These are phyloP conservation scores for Altica lythri DNA, from an alignment of 2,888 invertebrate species.

Conservation along the genomic window DNA sequence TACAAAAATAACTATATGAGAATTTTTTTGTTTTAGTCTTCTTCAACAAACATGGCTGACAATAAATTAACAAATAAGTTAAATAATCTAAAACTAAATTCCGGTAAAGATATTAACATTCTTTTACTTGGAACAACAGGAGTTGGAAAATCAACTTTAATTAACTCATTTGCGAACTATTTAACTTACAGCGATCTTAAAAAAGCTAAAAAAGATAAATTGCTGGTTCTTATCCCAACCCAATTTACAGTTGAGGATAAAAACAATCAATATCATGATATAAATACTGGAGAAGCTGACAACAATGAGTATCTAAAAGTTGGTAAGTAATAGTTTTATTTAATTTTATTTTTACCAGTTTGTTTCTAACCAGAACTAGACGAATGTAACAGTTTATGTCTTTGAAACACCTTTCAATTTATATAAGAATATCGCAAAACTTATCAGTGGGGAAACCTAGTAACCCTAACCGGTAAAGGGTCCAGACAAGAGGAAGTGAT, in stretches of 20 bases:
- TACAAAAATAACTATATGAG: too few species aligned
- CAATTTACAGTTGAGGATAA: slow-evolving; percentile 44
- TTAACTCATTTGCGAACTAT: slow-evolving; percentile 52
- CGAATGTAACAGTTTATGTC: too few species aligned
- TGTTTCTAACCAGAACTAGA: too few species aligned
- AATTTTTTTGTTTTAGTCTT: background rate
- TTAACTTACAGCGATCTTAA: slow-evolving; percentile 40
- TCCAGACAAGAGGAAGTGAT: too few species aligned
- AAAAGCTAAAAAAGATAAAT: slow-evolving; percentile 38
- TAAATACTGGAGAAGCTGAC: slow-evolving; percentile 43
- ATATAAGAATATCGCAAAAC: too few species aligned
- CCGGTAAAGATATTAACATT: slow-evolving; percentile 46
- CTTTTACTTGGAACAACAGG: slow-evolving; percentile 52
- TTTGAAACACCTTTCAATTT: too few species aligned
- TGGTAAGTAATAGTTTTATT: too few species aligned
- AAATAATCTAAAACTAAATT: slow-evolving; percentile 20
- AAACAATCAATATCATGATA: slow-evolving; percentile 33
- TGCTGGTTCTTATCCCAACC: slow-evolving; percentile 46
- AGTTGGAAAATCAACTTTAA: slow-evolving; percentile 53
- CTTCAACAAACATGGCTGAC: background rate
- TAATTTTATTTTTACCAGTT: too few species aligned
- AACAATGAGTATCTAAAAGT: slow-evolving; percentile 38
- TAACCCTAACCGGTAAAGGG: too few species aligned
- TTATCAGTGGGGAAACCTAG: too few species aligned
- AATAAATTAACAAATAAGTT: slow-evolving; percentile 15